Evolutionary conservation across 2,113 vertebrate genomes (phyloP).

Genomic region (Neodon shergylaensis): DNA sequence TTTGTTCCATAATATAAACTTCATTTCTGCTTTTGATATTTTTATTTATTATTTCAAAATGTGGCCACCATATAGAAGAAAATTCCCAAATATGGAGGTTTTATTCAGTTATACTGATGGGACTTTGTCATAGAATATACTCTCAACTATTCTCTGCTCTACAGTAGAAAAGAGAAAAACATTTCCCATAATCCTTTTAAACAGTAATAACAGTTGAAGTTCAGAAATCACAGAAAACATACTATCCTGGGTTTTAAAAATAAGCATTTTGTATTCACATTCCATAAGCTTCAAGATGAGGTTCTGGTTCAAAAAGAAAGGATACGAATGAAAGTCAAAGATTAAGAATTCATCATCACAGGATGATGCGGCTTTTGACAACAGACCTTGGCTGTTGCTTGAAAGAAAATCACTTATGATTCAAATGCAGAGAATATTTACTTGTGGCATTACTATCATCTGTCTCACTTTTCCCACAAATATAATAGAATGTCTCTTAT

Average conservation of each 20-base stretch:
- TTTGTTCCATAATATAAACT: not conserved
- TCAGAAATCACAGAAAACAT: conserved; percentile 6
- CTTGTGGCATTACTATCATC: conserved; percentile 59
- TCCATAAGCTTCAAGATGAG: conserved; percentile 55
- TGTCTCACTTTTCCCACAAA: conserved; percentile 39
- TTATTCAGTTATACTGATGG: not conserved
- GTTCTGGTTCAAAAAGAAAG: conserved; percentile 46
- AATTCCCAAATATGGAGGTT: not conserved
- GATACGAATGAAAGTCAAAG: conserved; percentile 52
- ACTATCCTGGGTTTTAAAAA: not conserved
- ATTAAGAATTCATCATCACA: conserved; percentile 52
- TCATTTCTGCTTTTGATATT: not conserved
- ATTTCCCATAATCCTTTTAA: conserved; percentile 36
- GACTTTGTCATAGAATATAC: conserved; percentile 23
- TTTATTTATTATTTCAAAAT: not conserved
- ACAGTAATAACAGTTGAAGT: not conserved
- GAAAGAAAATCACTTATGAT: conserved; percentile 69
- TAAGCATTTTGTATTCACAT: conserved; percentile 44
- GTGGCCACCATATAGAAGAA: not conserved
- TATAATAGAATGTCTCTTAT: conserved; percentile 23
- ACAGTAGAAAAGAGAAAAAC: conserved; percentile 11
- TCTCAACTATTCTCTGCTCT: conserved; percentile 22
- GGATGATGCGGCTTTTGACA: conserved; percentile 67
- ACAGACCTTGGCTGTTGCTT: conserved; percentile 47
- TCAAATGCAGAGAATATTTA: conserved; percentile 70